Evolutionary conservation across 2,113 vertebrate genomes (phyloP).

Genomic region (Thamnaconus septentrionalis): DNA sequence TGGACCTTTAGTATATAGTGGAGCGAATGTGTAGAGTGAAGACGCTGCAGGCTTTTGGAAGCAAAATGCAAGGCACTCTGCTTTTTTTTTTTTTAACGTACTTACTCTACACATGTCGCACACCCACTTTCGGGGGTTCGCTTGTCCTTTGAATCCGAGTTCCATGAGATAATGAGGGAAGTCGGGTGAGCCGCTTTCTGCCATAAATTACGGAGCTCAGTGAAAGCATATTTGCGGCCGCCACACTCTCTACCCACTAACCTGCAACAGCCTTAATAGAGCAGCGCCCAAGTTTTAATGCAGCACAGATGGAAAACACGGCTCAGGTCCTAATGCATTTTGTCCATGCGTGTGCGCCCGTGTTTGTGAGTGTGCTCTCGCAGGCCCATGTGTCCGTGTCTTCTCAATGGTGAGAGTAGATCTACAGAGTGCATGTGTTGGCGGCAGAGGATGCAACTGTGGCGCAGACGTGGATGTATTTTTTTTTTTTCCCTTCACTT

Average conservation of each 20-base stretch:
- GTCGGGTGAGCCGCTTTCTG: background rate
- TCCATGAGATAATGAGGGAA: no score
- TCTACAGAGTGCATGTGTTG: constrained; percentile 11
- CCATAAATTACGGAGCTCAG: constrained; percentile 1
- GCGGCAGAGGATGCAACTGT: constrained; percentile 44
- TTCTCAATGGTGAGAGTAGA: constrained; percentile 2
- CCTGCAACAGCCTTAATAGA: constrained; percentile 45
- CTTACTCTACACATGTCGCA: no score
- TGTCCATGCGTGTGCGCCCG: constrained; percentile 6
- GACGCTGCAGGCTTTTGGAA: no score
- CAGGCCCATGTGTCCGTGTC: no score
- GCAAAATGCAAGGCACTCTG: no score
- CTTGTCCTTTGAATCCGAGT: no score
- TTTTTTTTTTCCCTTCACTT: constrained; percentile 40
- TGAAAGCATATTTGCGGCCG: background rate
- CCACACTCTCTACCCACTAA: constrained; percentile 14
- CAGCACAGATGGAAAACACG: constrained; percentile 46
- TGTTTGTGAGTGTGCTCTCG: no score
- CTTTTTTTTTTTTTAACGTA: no score
- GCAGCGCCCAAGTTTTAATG: constrained; percentile 47
- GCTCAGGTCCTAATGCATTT: constrained; percentile 51
- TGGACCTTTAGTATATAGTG: no score
- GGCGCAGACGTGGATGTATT: constrained; percentile 15
- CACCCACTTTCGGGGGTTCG: no score
- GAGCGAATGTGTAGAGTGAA: no score